These are phyloP conservation scores for Oxystoma pomonae DNA, from an alignment of 2,888 invertebrate genomes.

Conservation along the genomic window DNA sequence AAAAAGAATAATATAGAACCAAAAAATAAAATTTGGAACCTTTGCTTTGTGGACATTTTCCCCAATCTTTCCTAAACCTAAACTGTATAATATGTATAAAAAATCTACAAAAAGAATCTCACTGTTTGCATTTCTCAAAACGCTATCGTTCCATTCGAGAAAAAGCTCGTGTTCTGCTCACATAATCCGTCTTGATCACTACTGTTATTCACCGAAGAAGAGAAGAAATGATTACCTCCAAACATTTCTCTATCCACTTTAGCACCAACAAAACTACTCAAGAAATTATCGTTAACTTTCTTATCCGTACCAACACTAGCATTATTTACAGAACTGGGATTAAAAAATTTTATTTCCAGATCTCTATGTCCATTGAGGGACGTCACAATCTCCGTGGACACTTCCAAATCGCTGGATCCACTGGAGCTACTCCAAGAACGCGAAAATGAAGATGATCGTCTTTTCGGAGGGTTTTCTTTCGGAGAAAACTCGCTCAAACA, in stretches of 20 bases:
- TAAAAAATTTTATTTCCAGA: conserved; percentile 69
- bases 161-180: background rate
- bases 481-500: conserved; percentile 31
- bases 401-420: conserved; percentile 55
- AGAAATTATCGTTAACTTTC: background rate
- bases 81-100: too few species aligned
- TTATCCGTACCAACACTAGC: background rate
- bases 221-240: background rate
- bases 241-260: background rate
- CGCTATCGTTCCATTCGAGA: background rate
- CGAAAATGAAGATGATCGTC: conserved; percentile 29
- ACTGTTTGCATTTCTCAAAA: too few species aligned
- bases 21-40: too few species aligned
- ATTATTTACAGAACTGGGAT: background rate
- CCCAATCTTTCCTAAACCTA: too few species aligned
- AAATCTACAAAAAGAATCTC: too few species aligned
- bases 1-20: too few species aligned
- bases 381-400: conserved; percentile 74
- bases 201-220: background rate
- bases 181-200: background rate
- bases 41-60: too few species aligned
- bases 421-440: conserved; percentile 28
- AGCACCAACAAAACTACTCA: background rate
- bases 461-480: conserved; percentile 37
- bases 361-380: conserved; percentile 74